Evolutionary conservation across 2,888 invertebrate genomes (phyloP).

Genomic region (Synergus itoensis): DNA sequence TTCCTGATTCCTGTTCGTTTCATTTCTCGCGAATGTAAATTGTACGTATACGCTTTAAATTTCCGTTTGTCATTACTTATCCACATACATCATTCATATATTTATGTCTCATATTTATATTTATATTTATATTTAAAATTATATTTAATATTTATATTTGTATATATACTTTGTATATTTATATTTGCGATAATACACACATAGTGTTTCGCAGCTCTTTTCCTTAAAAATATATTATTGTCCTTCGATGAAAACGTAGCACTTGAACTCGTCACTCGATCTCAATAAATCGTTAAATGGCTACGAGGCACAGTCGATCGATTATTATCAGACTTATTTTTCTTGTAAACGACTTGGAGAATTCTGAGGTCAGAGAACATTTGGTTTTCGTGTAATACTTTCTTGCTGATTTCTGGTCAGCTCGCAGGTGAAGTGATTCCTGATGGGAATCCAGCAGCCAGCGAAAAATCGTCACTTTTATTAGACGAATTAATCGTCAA

Average conservation of each 20-base stretch:
- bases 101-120: slow-evolving; percentile 16
- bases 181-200: slow-evolving; percentile 52
- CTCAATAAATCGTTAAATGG: slow-evolving; percentile 35
- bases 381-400: slow-evolving; percentile 46
- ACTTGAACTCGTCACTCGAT: slow-evolving; percentile 65
- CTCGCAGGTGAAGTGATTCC: slow-evolving; percentile 36
- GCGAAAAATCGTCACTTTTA: slow-evolving; percentile 32
- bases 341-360: slow-evolving; percentile 36
- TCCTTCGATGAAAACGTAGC: slow-evolving; percentile 76
- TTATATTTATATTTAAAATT: slow-evolving; percentile 42
- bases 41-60: slow-evolving; percentile 67
- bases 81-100: slow-evolving; percentile 15
- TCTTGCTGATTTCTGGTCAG: slow-evolving; percentile 47
- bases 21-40: slow-evolving; percentile 47
- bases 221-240: slow-evolving; percentile 78
- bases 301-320: slow-evolving; percentile 42
- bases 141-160: slow-evolving; percentile 54
- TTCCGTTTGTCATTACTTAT: slow-evolving; percentile 44
- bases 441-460: slow-evolving; percentile 36
- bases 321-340: slow-evolving; percentile 38
- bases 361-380: slow-evolving; percentile 40
- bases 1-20: slow-evolving; percentile 45
- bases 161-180: slow-evolving; percentile 55
- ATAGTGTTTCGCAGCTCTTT: slow-evolving; percentile 40
- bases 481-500: slow-evolving; percentile 27